Evolutionary conservation across 2,888 invertebrate genomes (phyloP).

Genomic region (Norana najaformis): DNA sequence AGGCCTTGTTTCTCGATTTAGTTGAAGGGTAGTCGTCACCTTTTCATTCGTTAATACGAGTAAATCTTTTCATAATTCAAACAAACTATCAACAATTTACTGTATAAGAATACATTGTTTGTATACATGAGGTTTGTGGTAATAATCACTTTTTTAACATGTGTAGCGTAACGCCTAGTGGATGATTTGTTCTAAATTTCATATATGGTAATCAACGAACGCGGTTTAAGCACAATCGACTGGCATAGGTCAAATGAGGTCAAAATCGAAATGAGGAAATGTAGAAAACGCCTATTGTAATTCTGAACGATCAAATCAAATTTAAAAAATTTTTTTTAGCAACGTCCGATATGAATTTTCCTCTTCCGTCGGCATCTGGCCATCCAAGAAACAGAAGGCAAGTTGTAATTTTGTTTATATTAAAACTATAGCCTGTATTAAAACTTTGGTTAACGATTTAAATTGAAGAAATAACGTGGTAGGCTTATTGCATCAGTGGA

Average conservation of each 20-base stretch:
- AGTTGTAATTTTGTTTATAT: not conserved
- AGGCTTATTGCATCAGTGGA: too few relatives aligned
- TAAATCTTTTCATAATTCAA: not conserved
- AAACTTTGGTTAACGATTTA: not conserved
- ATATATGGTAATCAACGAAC: not conserved
- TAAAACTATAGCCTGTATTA: not conserved
- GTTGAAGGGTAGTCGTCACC: not conserved
- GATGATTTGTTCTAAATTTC: not conserved
- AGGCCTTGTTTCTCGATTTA: not conserved
- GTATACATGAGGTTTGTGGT: not conserved
- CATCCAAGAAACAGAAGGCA: not conserved
- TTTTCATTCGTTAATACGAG: not conserved
- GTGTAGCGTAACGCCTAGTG: not conserved
- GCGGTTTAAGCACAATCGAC: not conserved
- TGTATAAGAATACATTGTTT: not conserved
- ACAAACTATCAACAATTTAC: not conserved
- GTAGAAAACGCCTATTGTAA: not conserved
- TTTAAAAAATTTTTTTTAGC: not conserved
- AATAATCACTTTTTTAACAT: not conserved
- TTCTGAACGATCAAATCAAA: not conserved
- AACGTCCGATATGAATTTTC: slow-evolving; percentile 14
- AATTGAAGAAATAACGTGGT: not conserved
- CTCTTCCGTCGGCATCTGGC: slow-evolving; percentile 14
- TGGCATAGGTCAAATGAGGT: not conserved
- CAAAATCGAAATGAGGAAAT: not conserved